Evolutionary conservation across 2,113 vertebrate genomes (phyloP), one percentile per base, ranked within the genome.

Genomic region (Eupsittula cactorum): DNA sequence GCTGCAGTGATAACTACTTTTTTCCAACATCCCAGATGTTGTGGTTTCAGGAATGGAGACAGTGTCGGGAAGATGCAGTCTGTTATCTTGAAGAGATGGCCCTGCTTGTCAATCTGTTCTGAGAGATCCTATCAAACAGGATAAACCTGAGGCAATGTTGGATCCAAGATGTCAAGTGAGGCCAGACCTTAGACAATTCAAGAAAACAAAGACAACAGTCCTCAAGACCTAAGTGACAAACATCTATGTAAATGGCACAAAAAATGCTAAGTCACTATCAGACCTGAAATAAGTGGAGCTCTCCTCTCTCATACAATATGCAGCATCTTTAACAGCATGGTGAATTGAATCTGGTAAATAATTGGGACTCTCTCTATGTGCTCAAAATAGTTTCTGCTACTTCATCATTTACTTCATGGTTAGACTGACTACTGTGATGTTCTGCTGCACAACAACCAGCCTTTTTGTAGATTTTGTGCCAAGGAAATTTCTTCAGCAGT

Each of bases 371-470:
- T 37, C 42, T 64, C 46, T 3, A 5, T 35, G 10, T 57, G 25
- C 17, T 73, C 20, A 35, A 53, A 76, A 35, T 25, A 57, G 3
- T 42, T 85, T 60, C 35, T 95, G 25, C 15, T 76, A 9, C 46
- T 71, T 92, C 29, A 24, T 50, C 8, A 28, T 23, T 64, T 57
- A 25, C 3, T 63, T 85, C 24, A 17, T 19, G 6, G 5, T 49
- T 42, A 53, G 33, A 44, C 15, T 60, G 37, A 60, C 5, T 20
- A 7, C 31, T 75, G 42, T 41, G 15, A 50, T 33, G 15, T 2
- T 9, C 25, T 63, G 11, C 2, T 4, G 18, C 49, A 60, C 13
- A 69, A 18, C 7, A 65, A 11, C 5, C 0, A 2, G 24, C 9
- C 16, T 44, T 88, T 76, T 29, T 73, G 14, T 5, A 9, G 10